phyloP scores from a whole-genome alignment of 2,797 vertebrate species.

The Argya squamiceps region DNA sequence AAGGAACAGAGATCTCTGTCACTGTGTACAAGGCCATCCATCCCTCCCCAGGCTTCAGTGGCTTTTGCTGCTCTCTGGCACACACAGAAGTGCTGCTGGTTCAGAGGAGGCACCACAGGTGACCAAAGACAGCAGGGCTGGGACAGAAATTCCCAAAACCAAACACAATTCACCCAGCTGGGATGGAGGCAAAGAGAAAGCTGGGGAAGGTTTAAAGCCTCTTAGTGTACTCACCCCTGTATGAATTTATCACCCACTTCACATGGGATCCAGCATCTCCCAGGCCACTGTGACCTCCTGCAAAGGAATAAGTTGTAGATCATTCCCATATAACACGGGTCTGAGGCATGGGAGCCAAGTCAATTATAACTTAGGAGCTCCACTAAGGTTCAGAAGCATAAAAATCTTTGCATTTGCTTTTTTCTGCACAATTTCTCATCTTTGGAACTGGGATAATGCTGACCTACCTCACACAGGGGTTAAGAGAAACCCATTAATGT shows the following conservation, averaged over 20 bases:
- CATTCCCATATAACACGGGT: neutral
- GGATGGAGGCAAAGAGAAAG: neutral
- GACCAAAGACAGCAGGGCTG: neutral
- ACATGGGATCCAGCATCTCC: neutral
- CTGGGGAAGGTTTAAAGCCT: neutral
- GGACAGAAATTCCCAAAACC: neutral
- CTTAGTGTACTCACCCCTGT: fast-evolving
- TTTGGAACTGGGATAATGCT: neutral
- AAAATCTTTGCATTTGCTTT: neutral
- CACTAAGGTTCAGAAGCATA: neutral
- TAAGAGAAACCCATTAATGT: slow-evolving; percentile 48
- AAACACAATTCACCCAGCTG: neutral
- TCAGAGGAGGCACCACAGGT: neutral
- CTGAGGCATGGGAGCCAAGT: neutral
- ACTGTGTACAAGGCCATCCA: neutral
- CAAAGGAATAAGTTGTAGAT: neutral
- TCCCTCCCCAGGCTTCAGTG: neutral
- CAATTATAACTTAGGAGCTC: neutral
- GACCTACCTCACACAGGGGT: neutral
- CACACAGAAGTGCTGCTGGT: fast-evolving
- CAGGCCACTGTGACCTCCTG: neutral
- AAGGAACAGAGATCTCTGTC: neutral
- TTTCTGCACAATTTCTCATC: neutral
- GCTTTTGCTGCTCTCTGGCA: neutral
- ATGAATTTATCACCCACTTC: neutral